Evolutionary conservation across 2,888 invertebrate species (phyloP), one percentile per base, ranked within the genome.

Genomic region (Drosophila algonquin): DNA sequence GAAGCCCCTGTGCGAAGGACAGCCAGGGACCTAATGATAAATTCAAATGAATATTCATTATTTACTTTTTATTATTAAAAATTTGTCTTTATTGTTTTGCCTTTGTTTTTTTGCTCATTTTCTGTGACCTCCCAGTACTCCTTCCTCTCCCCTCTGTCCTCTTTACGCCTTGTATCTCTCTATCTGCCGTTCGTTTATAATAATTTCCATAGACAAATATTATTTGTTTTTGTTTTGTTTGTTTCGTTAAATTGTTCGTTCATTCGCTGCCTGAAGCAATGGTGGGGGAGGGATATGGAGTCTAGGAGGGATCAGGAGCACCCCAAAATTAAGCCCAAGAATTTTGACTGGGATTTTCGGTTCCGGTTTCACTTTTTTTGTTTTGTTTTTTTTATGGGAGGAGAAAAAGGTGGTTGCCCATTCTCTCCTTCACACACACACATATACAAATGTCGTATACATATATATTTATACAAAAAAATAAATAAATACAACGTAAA

Each of bases 31-130:
- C 21, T 21, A 21, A 21, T 21, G 3, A 21, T 21, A 21, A 0
- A 3, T 3, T 21, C 21, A 21, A 21, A 21, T 21, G 21, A 21
- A 21, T 21, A 3, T 21, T 21, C 3, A 21, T 74, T 64, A 70
- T 84, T 87, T 74, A 79, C 70, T 77, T 82, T 87, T 84, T 87
- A 84, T 82, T 82, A 81, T 82, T 82, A 82, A 84, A 82, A 82
- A 76, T 78, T 74, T 62, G 14, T 76, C 63, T 87, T 75, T 84
- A 87, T 87, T 24, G 24, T 24, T 84, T 83, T 83, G 87, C 87
- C 73, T 70, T 87, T 76, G 55, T 73, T 68, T 50, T 59, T 75
- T 85, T 82, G 82, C 86, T 81, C 77, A 62, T 83, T 80, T 79
- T 54, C 47, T 69, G 69, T 76, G 84, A 80, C 75, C 75, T 54